Percentiles rank a stretch among this genome's conserved stretches.
Evolutionary conservation across 1,140 invertebrate species (phyloP).

Genomic region (Arion vulgaris): DNA sequence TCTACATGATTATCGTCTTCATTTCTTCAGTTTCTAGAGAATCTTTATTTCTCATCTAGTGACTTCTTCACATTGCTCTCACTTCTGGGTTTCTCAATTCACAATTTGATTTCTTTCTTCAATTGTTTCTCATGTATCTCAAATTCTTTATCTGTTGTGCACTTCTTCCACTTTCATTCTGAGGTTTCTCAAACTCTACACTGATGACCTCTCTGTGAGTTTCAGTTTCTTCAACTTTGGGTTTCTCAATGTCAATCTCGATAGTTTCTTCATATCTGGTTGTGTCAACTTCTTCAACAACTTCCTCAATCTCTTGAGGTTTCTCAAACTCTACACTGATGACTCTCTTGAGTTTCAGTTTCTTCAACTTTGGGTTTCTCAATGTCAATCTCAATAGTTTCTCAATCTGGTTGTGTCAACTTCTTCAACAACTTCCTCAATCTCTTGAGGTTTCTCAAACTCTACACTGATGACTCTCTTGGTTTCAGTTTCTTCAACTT

Average conservation of each 20-base stretch:
- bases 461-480: slow-evolving; percentile 33
- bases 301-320: slow-evolving; percentile 37
- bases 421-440: slow-evolving; percentile 34
- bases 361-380: slow-evolving; percentile 33
- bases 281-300: slow-evolving; percentile 4
- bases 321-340: slow-evolving; percentile 23
- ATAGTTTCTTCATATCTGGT: slow-evolving; percentile 35
- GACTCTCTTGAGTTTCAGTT: slow-evolving; percentile 29
- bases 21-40: no score
- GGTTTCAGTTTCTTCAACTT: slow-evolving; percentile 40
- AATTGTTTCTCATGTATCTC: slow-evolving; percentile 16
- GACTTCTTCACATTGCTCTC: no score
- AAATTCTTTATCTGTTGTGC: no score
- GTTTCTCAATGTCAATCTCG: slow-evolving; percentile 41
- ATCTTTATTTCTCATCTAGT: no score
- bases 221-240: slow-evolving; percentile 42
- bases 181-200: slow-evolving; percentile 42
- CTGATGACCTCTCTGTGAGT: slow-evolving; percentile 41
- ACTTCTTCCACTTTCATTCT: slow-evolving; percentile 20
- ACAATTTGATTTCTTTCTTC: slow-evolving; percentile 9
- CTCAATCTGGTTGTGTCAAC: slow-evolving; percentile 4
- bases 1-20: no score
- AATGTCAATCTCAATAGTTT: slow-evolving; percentile 13
- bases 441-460: slow-evolving; percentile 37
- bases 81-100: no score